Evolutionary conservation across 2,113 vertebrate species (phyloP).

Genomic region (Clarias batrachus): DNA sequence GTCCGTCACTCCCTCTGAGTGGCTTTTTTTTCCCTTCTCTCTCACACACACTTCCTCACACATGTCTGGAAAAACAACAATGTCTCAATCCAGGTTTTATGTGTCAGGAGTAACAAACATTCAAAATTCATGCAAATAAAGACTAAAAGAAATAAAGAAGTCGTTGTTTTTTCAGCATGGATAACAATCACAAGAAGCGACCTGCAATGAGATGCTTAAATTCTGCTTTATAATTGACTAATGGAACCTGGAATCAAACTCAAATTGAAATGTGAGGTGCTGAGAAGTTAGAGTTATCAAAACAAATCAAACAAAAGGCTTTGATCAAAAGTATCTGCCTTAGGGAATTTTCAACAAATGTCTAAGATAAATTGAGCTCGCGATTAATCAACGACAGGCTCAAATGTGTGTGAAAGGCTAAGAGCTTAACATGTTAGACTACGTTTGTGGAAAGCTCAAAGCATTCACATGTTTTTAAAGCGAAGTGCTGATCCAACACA

Average conservation of each 20-base stretch:
- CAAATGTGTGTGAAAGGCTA: constrained; percentile 37
- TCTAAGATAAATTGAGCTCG: constrained; percentile 1
- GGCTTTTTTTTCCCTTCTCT: background rate
- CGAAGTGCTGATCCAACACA: constrained; percentile 57
- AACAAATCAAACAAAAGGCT: background rate
- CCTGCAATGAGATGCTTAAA: background rate
- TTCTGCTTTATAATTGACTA: background rate
- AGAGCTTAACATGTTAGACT: constrained; percentile 54
- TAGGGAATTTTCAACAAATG: background rate
- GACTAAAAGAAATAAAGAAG: too few species aligned
- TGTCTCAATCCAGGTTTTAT: background rate
- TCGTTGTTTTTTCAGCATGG: background rate
- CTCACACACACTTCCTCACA: background rate
- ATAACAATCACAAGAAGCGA: background rate
- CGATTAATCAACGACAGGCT: constrained; percentile 29
- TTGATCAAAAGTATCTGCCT: background rate
- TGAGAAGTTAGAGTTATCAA: background rate
- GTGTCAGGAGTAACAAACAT: background rate
- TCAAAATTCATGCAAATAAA: background rate
- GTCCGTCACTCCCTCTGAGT: background rate
- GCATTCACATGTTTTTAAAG: constrained; percentile 63
- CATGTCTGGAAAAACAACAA: background rate
- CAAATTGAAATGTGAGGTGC: background rate
- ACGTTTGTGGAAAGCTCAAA: constrained; percentile 60
- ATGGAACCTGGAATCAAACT: background rate